These are phyloP conservation scores for Heliconius cydno DNA, from an alignment of 2,888 invertebrate genomes.

Conservation along the genomic window DNA sequence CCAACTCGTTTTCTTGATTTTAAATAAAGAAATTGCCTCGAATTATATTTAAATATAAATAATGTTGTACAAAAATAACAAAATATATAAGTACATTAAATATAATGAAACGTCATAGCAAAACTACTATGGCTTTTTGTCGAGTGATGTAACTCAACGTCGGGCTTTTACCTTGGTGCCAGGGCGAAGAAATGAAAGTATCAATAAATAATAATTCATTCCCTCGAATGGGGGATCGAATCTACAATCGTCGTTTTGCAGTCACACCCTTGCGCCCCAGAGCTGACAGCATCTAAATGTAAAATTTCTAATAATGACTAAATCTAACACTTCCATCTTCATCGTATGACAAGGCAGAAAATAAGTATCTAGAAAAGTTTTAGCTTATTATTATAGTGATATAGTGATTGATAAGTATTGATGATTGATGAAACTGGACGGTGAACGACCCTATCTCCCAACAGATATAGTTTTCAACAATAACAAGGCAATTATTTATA, in stretches of 20 bases:
- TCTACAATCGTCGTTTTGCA: no score
- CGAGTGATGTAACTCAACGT: no score
- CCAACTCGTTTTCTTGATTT: conserved; percentile 6
- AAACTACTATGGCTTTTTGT: no score
- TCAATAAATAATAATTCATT: no score
- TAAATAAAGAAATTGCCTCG: not conserved
- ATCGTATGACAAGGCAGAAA: not conserved
- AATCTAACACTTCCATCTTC: not conserved
- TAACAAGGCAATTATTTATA: conserved; percentile 14
- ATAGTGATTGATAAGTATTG: conserved; percentile 9
- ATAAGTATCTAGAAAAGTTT: not conserved
- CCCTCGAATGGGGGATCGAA: no score
- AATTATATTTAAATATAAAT: not conserved
- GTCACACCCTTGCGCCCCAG: no score
- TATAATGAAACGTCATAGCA: not conserved
- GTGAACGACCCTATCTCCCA: conserved; percentile 13
- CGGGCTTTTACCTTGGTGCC: no score
- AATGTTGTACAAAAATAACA: not conserved
- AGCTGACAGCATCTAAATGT: no score
- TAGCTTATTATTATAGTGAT: not conserved
- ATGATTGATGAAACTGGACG: conserved; percentile 19
- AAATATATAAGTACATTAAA: not conserved
- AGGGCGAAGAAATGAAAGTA: no score
- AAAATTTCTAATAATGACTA: not conserved
- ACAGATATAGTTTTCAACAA: conserved; percentile 10